phyloP scores from a whole-genome alignment of 2,888 invertebrate species.

The Tetragonisca angustula region DNA sequence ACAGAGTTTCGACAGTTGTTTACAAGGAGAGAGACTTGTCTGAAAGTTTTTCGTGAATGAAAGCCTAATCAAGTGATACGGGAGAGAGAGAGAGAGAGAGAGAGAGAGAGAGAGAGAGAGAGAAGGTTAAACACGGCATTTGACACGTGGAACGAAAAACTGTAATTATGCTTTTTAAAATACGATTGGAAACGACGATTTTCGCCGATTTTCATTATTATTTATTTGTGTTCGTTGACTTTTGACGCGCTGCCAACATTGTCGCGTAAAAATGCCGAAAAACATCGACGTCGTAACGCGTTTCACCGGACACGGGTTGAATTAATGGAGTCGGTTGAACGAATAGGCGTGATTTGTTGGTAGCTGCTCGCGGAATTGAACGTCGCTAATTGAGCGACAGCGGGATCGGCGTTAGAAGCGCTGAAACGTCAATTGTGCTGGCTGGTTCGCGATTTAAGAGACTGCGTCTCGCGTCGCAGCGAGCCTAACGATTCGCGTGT shows the following conservation, averaged over 20 bases:
- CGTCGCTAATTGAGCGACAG: conserved; percentile 44
- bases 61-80: too few species aligned
- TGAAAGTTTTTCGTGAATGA: too few species aligned
- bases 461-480: conserved; percentile 68
- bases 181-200: too few species aligned
- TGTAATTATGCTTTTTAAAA: too few species aligned
- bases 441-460: conserved; percentile 69
- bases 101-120: too few species aligned
- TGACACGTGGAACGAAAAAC: too few species aligned
- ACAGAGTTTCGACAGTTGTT: too few species aligned
- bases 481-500: conserved; percentile 77
- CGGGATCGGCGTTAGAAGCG: conserved; percentile 5
- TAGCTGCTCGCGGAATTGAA: conserved; percentile 12
- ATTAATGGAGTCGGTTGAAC: conserved; percentile 49
- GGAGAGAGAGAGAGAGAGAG: too few species aligned
- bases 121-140: too few species aligned
- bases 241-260: conserved; percentile 16
- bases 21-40: too few species aligned
- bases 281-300: conserved; percentile 1
- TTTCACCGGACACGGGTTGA: conserved; percentile 40
- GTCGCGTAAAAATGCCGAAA: conserved; percentile 20
- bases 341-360: conserved; percentile 45
- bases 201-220: conserved; percentile 31
- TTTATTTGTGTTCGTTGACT: conserved; percentile 3
- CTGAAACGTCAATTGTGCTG: conserved; percentile 54